Conservation (phyloP, 2,797 vertebrate genomes). For the Intellagama lesueurii region DNA sequence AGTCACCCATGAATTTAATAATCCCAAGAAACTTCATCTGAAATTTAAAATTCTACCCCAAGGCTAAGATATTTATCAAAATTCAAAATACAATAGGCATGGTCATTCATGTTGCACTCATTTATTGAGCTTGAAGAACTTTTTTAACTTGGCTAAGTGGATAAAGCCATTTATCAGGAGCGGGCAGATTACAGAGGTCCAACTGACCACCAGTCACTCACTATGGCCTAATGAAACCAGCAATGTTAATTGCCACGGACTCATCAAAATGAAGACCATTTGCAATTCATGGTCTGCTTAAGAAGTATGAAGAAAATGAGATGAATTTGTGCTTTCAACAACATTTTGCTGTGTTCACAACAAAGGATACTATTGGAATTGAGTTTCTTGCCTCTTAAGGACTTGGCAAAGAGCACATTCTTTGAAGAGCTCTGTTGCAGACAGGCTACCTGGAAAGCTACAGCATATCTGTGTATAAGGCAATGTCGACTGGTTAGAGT, state of each 20-base stretch:
- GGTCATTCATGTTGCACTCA: conserved; percentile 41
- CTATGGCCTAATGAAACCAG: too few relatives aligned
- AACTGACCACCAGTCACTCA: too few relatives aligned
- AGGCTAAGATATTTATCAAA: conserved; percentile 22
- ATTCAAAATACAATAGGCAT: conserved; percentile 57
- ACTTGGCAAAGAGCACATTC: too few relatives aligned
- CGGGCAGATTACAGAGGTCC: conserved; percentile 28
- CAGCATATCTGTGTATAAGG: background rate
- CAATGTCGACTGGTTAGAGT: background rate
- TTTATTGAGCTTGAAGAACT: conserved; percentile 44
- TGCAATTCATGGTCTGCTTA: background rate
- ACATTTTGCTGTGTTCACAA: too few relatives aligned
- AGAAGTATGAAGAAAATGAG: too few relatives aligned
- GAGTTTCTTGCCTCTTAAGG: too few relatives aligned
- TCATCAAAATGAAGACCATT: background rate
- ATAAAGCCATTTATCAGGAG: conserved; percentile 1
- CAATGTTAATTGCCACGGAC: background rate
- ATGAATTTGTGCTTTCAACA: too few relatives aligned
- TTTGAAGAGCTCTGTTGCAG: background rate
- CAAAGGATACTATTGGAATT: too few relatives aligned
- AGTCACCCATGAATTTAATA: conserved; percentile 11
- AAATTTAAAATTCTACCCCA: background rate
- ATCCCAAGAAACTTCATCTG: conserved; percentile 25
- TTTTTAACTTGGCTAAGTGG: conserved; percentile 23
- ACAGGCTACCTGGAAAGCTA: background rate